Evolutionary conservation across 2,113 vertebrate species (phyloP).

Genomic region (Trogon melanurus): DNA sequence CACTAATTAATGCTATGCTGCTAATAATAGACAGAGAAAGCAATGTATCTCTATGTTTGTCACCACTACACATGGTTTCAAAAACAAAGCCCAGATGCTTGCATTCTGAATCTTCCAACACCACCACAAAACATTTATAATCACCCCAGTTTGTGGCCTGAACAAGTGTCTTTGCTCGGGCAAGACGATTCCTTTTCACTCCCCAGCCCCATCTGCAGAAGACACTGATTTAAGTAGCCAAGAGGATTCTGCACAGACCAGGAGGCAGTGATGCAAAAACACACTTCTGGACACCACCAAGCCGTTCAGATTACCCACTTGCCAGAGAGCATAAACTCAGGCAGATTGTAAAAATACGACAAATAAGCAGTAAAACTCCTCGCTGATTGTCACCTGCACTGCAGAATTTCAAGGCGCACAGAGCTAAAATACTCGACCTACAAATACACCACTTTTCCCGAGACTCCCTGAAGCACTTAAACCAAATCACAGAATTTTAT

Average conservation of each 20-base stretch:
- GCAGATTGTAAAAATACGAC: neutral
- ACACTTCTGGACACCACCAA: neutral
- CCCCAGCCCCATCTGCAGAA: neutral
- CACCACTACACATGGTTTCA: neutral
- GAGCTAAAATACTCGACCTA: neutral
- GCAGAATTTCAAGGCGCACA: neutral
- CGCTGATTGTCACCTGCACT: neutral
- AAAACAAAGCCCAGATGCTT: slow-evolving; percentile 21
- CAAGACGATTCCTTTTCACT: slow-evolving; percentile 27
- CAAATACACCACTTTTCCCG: neutral
- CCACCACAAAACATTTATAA: slow-evolving; percentile 58
- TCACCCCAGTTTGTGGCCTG: slow-evolving; percentile 48
- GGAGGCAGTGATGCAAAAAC: neutral
- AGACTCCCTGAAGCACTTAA: neutral
- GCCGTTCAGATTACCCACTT: neutral
- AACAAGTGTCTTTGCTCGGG: neutral
- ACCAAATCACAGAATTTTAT: neutral
- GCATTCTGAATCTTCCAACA: slow-evolving; percentile 10
- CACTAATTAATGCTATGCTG: neutral
- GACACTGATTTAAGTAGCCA: neutral
- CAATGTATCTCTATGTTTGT: neutral
- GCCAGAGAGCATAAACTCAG: neutral
- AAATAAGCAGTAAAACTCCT: neutral
- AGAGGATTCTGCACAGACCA: neutral
- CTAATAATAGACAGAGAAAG: neutral